These are phyloP conservation scores for Pipistrellus nathusii DNA, from an alignment of 2,797 vertebrate species.

Conservation along the genomic window DNA sequence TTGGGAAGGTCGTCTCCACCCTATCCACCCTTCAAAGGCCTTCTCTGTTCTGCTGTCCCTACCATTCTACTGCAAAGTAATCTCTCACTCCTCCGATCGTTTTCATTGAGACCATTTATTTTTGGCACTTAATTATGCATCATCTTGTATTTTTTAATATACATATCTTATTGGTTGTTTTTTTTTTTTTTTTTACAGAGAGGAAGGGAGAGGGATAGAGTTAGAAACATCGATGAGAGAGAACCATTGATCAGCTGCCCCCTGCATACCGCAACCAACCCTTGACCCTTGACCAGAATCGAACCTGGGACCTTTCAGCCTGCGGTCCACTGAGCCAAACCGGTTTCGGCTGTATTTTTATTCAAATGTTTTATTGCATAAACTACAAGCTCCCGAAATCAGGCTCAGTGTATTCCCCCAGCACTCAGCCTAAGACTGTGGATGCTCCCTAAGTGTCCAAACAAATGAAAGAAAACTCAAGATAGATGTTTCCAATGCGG, in stretches of 20 bases:
- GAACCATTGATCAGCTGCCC: too few relatives aligned
- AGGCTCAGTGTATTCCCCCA: neutral
- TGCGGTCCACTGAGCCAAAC: too few relatives aligned
- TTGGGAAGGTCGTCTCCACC: neutral
- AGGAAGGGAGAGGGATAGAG: too few relatives aligned
- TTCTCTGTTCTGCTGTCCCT: neutral
- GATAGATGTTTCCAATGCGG: neutral
- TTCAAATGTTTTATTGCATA: neutral
- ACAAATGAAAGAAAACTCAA: conserved; percentile 25
- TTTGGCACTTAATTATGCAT: neutral
- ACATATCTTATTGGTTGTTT: too few relatives aligned
- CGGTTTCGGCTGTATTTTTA: neutral
- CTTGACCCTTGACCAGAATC: too few relatives aligned
- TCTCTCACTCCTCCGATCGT: neutral
- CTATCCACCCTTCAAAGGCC: neutral
- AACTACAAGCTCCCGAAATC: neutral
- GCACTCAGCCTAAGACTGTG: neutral
- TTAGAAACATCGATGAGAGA: too few relatives aligned
- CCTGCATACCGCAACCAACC: too few relatives aligned
- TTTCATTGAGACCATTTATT: neutral
- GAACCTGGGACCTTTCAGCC: too few relatives aligned
- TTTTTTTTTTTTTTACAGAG: too few relatives aligned
- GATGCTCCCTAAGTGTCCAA: neutral
- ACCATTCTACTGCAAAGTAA: neutral
- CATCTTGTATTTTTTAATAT: neutral